These are phyloP conservation scores for Elaphurus davidianus DNA, from an alignment of 2,113 vertebrate species.

Conservation along the genomic window DNA sequence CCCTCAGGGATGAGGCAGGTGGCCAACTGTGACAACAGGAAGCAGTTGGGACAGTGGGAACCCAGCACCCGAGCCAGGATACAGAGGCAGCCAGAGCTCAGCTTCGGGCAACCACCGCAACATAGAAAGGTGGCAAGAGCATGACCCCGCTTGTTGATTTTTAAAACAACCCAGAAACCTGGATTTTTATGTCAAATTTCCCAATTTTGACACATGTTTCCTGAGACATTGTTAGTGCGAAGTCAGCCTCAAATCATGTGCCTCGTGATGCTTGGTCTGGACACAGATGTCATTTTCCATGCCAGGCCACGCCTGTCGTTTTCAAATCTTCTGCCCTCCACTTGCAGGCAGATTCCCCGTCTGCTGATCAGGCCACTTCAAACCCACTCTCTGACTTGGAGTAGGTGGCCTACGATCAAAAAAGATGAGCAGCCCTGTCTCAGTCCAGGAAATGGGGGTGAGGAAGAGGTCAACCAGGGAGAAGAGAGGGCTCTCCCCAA, in stretches of 20 bases:
- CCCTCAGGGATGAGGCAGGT: neutral
- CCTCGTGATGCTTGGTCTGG: neutral
- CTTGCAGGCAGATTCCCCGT: neutral
- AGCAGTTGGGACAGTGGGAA: fast-evolving
- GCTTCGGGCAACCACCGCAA: neutral
- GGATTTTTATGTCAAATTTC: neutral
- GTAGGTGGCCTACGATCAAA: neutral
- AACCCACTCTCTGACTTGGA: neutral
- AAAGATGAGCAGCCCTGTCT: neutral
- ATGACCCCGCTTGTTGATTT: neutral
- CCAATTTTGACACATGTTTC: neutral
- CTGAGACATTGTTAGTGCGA: neutral
- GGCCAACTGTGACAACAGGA: no score
- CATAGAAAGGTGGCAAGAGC: fast-evolving
- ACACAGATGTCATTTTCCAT: no score
- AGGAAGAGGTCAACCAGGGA: neutral
- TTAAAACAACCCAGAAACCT: neutral
- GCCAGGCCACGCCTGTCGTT: neutral
- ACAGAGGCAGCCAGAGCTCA: neutral
- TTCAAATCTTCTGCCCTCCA: neutral
- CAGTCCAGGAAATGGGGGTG: neutral
- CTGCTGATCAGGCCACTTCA: neutral
- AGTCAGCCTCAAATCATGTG: neutral
- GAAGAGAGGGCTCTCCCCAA: neutral
- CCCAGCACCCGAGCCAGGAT: neutral